Percentiles rank a stretch among this genome's conserved stretches.
These are phyloP conservation scores for Eristalis arbustorum DNA, from an alignment of 2,888 invertebrate genomes.

Conservation along the genomic window DNA sequence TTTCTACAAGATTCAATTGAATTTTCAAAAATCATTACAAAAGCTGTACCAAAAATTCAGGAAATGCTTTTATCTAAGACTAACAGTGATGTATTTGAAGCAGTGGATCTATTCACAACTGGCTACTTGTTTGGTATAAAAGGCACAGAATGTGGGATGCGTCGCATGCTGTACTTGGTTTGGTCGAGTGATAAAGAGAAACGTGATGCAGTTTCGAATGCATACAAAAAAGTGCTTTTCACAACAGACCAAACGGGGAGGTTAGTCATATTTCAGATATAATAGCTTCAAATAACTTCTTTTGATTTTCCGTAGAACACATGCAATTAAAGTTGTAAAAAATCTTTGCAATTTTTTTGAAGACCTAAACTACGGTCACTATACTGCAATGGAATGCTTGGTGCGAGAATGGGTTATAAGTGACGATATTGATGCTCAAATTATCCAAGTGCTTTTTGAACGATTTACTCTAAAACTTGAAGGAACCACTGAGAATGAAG, in stretches of 20 bases:
- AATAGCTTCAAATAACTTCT: constrained; percentile 72
- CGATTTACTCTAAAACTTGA: constrained; percentile 88
- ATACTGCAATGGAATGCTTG: constrained; percentile 84
- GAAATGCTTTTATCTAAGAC: constrained; percentile 87
- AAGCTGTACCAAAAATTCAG: constrained; percentile 84
- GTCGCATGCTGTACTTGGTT: constrained; percentile 88
- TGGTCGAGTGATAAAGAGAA: constrained; percentile 90
- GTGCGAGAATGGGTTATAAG: constrained; percentile 84
- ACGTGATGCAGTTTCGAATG: constrained; percentile 87
- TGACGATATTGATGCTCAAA: constrained; percentile 82
- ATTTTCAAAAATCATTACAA: constrained; percentile 79
- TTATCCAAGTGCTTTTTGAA: constrained; percentile 90
- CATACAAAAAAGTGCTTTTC: constrained; percentile 83
- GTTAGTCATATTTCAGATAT: constrained; percentile 73
- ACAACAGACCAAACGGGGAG: constrained; percentile 78
- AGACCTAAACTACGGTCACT: constrained; percentile 83
- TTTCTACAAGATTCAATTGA: constrained; percentile 86
- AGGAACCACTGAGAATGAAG: constrained; percentile 86
- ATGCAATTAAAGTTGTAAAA: constrained; percentile 82
- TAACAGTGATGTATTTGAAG: constrained; percentile 91
- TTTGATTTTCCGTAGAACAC: constrained; percentile 77
- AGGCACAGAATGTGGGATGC: constrained; percentile 86
- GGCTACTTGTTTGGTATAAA: constrained; percentile 90
- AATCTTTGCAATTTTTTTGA: constrained; percentile 83
- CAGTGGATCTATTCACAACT: constrained; percentile 92